phyloP scores from a whole-genome alignment of 2,888 invertebrate species.

The Cataglyphis altisquamis region DNA sequence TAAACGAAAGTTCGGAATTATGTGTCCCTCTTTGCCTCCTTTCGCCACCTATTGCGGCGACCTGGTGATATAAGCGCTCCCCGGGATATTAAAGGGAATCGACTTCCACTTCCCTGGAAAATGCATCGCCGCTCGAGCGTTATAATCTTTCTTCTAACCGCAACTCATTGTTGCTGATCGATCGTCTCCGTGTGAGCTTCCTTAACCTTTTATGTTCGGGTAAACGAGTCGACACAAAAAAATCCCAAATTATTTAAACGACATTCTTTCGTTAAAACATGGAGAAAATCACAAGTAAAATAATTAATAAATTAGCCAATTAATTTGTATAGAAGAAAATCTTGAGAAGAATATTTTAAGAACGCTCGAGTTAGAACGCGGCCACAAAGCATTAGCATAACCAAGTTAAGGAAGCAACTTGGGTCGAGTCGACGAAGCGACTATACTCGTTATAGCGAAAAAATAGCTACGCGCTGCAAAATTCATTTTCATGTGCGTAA shows the following conservation, averaged over 20 bases:
- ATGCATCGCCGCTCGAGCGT: slow-evolving; percentile 54
- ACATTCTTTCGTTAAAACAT: not conserved
- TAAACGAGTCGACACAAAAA: slow-evolving; percentile 19
- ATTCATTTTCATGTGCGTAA: slow-evolving; percentile 41
- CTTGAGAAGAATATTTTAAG: not conserved
- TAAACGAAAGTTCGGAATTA: slow-evolving; percentile 42
- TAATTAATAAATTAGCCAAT: slow-evolving; percentile 2
- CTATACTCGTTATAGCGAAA: not conserved
- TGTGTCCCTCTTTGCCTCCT: not conserved
- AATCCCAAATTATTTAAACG: not conserved
- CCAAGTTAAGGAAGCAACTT: not conserved
- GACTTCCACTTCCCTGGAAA: slow-evolving; percentile 49
- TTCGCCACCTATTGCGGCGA: slow-evolving; percentile 31
- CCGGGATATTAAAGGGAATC: slow-evolving; percentile 59
- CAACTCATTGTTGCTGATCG: slow-evolving; percentile 53
- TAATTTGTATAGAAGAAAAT: not conserved
- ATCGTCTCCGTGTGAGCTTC: slow-evolving; percentile 36
- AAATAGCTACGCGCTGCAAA: slow-evolving; percentile 7
- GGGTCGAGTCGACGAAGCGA: slow-evolving; percentile 3
- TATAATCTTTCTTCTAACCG: slow-evolving; percentile 58
- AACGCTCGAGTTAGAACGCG: not conserved
- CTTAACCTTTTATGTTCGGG: slow-evolving; percentile 3
- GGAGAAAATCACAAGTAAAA: not conserved
- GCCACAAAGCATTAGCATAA: not conserved
- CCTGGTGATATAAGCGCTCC: slow-evolving; percentile 46